phyloP scores from a whole-genome alignment of 2,113 vertebrate species.

The Crotalus helleri region DNA sequence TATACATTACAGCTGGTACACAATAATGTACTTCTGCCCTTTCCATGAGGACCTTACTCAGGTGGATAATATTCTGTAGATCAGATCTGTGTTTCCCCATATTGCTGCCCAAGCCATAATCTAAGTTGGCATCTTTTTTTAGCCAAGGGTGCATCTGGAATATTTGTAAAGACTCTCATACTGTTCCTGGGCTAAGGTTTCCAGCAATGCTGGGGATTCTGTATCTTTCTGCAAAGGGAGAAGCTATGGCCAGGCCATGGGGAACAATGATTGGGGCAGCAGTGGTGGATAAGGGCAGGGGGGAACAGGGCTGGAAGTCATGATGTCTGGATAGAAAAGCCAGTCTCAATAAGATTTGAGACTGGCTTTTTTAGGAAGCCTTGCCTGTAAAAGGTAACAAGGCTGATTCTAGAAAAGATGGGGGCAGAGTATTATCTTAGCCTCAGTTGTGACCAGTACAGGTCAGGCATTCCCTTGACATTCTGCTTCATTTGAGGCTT shows the following conservation, averaged over 20 bases:
- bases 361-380: conserved; percentile 8
- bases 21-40: background rate
- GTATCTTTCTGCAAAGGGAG: background rate
- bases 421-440: conserved; percentile 5
- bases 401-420: background rate
- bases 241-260: background rate
- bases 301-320: background rate
- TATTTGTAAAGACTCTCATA: background rate
- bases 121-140: background rate
- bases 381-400: background rate
- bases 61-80: too few relatives aligned
- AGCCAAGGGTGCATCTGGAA: background rate
- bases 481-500: background rate
- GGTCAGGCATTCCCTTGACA: background rate
- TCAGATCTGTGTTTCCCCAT: background rate
- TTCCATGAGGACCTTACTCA: background rate
- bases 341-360: background rate
- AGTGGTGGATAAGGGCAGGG: background rate
- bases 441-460: background rate
- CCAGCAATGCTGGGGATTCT: background rate
- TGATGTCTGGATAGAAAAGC: background rate
- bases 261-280: background rate
- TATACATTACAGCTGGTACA: background rate
- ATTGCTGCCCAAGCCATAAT: background rate
- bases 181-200: background rate